Evolutionary conservation across 2,113 vertebrate genomes (phyloP).

Genomic region (Muntiacus reevesi): DNA sequence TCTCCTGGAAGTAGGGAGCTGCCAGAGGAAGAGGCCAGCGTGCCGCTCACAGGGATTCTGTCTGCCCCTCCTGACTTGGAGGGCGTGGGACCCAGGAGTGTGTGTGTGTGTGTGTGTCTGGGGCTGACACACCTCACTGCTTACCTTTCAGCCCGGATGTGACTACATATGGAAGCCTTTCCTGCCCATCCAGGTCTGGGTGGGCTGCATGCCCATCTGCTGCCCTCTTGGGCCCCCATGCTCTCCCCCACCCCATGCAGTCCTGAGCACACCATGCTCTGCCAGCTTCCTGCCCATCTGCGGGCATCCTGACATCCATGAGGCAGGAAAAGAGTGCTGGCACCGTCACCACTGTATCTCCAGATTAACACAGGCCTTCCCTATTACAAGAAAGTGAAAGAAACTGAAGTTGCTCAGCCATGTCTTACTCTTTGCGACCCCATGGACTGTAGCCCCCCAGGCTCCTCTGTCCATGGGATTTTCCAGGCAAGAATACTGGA

Average conservation of each 20-base stretch:
- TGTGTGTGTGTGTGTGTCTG: neutral
- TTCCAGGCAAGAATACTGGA: neutral
- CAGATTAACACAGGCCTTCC: neutral
- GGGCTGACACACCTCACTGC: too few species aligned
- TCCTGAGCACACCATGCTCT: neutral
- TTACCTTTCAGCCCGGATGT: neutral
- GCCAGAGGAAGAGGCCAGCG: neutral
- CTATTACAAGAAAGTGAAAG: neutral
- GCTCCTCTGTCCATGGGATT: neutral
- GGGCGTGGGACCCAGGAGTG: neutral
- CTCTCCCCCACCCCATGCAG: accelerated
- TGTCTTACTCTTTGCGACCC: neutral
- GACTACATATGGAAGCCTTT: neutral
- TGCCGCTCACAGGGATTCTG: neutral
- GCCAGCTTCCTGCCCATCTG: neutral
- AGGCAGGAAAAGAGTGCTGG: too few species aligned
- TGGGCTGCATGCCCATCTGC: neutral
- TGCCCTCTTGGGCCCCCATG: neutral
- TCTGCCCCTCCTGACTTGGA: too few species aligned
- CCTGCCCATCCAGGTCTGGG: neutral
- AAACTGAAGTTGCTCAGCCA: neutral
- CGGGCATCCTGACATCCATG: neutral
- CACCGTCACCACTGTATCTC: accelerated
- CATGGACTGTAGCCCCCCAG: neutral
- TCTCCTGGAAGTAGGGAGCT: neutral